A percentile compares a stretch with the other conserved stretches of the same genome.
These are phyloP conservation scores for Anguilla anguilla DNA, from an alignment of 2,797 vertebrate genomes.

Conservation along the genomic window DNA sequence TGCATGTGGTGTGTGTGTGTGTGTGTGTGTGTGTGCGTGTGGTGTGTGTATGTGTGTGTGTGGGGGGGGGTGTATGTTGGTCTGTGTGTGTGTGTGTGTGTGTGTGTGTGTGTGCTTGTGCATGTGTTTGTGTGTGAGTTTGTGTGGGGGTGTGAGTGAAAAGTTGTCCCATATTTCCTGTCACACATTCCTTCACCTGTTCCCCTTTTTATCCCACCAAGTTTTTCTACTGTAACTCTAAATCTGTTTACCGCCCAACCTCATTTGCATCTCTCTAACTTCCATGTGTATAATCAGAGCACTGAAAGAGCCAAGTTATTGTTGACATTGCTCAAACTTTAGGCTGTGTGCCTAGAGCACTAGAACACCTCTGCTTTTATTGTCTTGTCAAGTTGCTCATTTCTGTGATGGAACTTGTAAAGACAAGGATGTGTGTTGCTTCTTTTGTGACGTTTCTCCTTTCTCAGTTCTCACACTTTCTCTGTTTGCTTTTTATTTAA, in stretches of 20 bases:
- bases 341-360: not conserved
- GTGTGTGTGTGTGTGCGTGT: too few species aligned
- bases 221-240: not conserved
- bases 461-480: not conserved
- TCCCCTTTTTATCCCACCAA: not conserved
- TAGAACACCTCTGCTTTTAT: not conserved
- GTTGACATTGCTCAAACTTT: not conserved
- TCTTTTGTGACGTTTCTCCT: not conserved
- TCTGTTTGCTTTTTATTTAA: not conserved
- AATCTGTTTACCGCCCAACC: constrained; percentile 27
- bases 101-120: too few species aligned
- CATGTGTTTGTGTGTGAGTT: too few species aligned
- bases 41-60: constrained; percentile 17
- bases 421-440: not conserved
- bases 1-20: too few species aligned
- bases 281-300: not conserved
- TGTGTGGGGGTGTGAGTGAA: too few species aligned
- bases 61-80: constrained; percentile 34
- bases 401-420: not conserved
- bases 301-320: not conserved
- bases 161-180: not conserved
- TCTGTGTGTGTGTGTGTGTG: too few species aligned
- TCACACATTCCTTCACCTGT: constrained; percentile 11
- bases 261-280: not conserved
- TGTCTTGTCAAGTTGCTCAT: not conserved